Evolutionary conservation across 2,797 vertebrate genomes (phyloP).

Genomic region (Taenioides sp.): DNA sequence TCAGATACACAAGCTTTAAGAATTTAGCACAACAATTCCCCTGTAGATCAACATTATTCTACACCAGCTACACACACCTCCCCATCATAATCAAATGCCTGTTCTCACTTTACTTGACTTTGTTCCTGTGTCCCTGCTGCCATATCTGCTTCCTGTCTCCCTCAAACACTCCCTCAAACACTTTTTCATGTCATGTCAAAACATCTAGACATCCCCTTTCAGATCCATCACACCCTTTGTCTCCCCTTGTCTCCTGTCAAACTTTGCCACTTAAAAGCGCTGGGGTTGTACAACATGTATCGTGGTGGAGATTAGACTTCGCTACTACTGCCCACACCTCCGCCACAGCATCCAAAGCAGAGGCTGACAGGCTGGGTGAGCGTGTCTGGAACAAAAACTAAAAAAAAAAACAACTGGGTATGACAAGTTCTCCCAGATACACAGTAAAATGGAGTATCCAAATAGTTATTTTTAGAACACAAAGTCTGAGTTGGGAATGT

Average conservation of each 20-base stretch:
- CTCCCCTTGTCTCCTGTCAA: constrained; percentile 21
- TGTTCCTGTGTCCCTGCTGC: background rate
- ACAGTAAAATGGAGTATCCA: constrained; percentile 15
- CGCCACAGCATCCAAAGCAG: constrained; percentile 22
- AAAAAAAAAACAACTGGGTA: constrained; percentile 1
- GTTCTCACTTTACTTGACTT: background rate
- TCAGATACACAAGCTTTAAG: no score
- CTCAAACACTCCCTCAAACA: background rate
- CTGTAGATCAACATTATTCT: background rate
- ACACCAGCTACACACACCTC: background rate
- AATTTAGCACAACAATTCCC: no score
- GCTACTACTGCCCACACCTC: constrained; percentile 35
- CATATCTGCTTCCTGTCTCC: background rate
- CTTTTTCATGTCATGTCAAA: constrained; percentile 18
- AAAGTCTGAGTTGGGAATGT: background rate
- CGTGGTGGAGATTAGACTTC: constrained; percentile 38
- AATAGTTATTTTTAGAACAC: constrained; percentile 23
- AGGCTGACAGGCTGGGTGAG: constrained; percentile 34
- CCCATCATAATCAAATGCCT: background rate
- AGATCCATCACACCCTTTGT: constrained; percentile 1
- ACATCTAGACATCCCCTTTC: constrained; percentile 12
- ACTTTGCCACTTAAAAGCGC: constrained; percentile 23
- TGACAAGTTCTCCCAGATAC: constrained; percentile 27
- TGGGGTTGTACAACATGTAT: constrained; percentile 34
- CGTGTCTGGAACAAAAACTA: constrained; percentile 2